Base-by-base conservation (phyloP, 2,888 invertebrate genomes). In the Pheosia gnoma region DNA sequence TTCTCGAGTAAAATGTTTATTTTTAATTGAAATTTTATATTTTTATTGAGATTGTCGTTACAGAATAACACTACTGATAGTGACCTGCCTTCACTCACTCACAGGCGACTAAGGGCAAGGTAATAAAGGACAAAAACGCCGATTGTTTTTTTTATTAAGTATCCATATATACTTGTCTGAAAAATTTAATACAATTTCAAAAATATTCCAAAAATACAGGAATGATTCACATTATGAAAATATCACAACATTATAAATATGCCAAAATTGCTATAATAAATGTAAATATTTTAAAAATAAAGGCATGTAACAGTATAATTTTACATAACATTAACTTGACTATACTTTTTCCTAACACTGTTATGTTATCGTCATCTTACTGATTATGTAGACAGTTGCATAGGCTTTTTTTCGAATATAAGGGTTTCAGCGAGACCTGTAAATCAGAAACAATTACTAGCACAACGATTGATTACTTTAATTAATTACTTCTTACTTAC, bases 211-310 rank as follows among this genome's bases (percentile, higher is more conserved):
- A 88, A 87, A 88, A 87, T 87, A 89, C 89, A 89, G 86, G 81
- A 83, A 87, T 89, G 85, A 90, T 87, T 87, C 86, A 89, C 89
- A 89, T 86, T 88, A 90, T 86, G 88, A 88, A 87, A 90, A 91
- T 89, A 91, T 88, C 84, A 90, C 86, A 86, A 87, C 84, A 89
- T 90, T 85, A 88, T 86, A 91, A 90, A 91, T 89, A 88, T 84
- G 87, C 90, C 90, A 90, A 90, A 90, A 88, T 74, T 82, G 79
- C 87, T 90, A 88, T 89, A 90, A 90, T 88, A 87, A 86, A 85
- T 87, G 90, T 89, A 91, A 86, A 91, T 88, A 86, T 84, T 85
- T 80, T 89, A 86, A 90, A 86, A 92, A 91, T 90, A 85, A 87
- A 85, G 73, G 72, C 84, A 85, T 80, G 86, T 81, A 81, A 90